phyloP scores from a whole-genome alignment of 2,797 vertebrate genomes.

The Dryobates pubescens region DNA sequence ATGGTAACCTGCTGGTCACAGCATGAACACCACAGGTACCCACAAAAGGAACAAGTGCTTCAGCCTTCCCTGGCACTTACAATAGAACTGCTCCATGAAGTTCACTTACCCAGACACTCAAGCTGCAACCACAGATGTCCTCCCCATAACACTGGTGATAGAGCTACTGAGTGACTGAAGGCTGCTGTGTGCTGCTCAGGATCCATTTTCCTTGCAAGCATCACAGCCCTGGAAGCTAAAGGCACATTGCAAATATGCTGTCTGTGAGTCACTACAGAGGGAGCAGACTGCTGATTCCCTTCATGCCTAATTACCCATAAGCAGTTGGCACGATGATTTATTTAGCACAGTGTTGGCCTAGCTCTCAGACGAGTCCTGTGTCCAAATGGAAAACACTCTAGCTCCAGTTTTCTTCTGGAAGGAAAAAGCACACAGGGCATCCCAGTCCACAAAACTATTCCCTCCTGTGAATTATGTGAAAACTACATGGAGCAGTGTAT shows the following conservation, averaged over 20 bases:
- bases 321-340: slow-evolving; percentile 70
- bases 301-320: slow-evolving; percentile 77
- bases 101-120: background rate
- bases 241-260: slow-evolving; percentile 48
- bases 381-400: slow-evolving; percentile 65
- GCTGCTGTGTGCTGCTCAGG: background rate
- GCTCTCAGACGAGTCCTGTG: slow-evolving; percentile 50
- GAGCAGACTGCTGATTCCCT: slow-evolving; percentile 65
- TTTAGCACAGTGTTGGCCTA: slow-evolving; percentile 68
- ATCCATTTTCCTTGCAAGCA: background rate
- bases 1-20: background rate
- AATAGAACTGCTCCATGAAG: background rate
- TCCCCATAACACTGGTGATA: rapidly evolving
- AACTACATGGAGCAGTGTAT: background rate
- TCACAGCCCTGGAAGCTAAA: slow-evolving; percentile 44
- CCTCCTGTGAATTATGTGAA: background rate
- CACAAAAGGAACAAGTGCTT: background rate
- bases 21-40: background rate
- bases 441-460: background rate
- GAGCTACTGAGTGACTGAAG: background rate
- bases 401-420: slow-evolving; percentile 5
- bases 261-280: slow-evolving; percentile 41
- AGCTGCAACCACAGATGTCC: background rate
- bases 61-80: background rate
- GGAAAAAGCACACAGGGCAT: slow-evolving; percentile 12